Evolutionary conservation across 2,797 vertebrate species (phyloP).

Genomic region (Liparis tanakae): DNA sequence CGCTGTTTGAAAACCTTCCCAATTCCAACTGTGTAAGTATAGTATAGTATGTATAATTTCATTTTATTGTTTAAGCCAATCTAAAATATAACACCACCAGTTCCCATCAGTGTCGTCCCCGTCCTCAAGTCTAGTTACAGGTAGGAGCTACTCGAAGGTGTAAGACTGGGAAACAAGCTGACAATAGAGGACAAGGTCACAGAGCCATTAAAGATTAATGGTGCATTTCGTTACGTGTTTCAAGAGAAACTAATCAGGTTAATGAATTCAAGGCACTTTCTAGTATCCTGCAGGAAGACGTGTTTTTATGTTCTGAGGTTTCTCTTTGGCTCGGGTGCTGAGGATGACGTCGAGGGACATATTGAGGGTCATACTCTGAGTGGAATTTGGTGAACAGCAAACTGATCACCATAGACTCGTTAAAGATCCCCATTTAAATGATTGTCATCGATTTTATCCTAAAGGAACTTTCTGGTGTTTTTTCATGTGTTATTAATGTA

Average conservation of each 20-base stretch:
- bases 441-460: constrained; percentile 5
- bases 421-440: constrained; percentile 46
- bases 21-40: constrained; percentile 90
- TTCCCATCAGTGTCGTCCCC: constrained; percentile 4
- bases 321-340: constrained; percentile 8
- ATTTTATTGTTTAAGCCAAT: not conserved
- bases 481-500: not conserved
- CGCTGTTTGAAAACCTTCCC: constrained; percentile 92
- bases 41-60: too few species aligned
- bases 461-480: not conserved
- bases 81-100: not conserved
- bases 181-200: constrained; percentile 76
- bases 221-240: constrained; percentile 82
- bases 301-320: constrained; percentile 38
- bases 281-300: constrained; percentile 44
- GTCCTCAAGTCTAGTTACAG: constrained; percentile 61
- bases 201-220: constrained; percentile 85
- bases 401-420: constrained; percentile 9
- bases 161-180: constrained; percentile 55
- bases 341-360: constrained; percentile 20
- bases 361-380: constrained; percentile 7
- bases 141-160: constrained; percentile 35
- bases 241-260: constrained; percentile 80
- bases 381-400: constrained; percentile 7
- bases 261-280: constrained; percentile 77